Base-by-base conservation (phyloP, 2,888 invertebrate genomes). In the Octonoba sinensis region DNA sequence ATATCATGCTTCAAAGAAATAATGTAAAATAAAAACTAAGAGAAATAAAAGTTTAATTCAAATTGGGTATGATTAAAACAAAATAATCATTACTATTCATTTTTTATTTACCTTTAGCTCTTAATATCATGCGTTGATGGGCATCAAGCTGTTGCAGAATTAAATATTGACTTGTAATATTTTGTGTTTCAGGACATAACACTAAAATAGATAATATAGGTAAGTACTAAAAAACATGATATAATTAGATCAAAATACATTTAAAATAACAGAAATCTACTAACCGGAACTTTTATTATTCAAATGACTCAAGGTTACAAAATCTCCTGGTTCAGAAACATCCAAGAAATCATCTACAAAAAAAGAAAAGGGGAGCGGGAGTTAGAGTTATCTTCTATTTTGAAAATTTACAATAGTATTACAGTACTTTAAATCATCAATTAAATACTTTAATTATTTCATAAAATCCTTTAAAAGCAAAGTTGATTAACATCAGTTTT, bases 51-150 rank as follows among this genome's bases (percentile, higher is more conserved):
- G 8, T 36, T 11, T 6, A 36, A 36, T 1, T 36, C 36, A 36
- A 36, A 36, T 11, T 6, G 11, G 11, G 11, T 36, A 11, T 36
- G 36, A 11, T 36, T 36, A 6, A 36, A 36, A 36, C 8, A 36
- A 36, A 36, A 2, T 36, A 11, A n/a, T n/a, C n/a, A n/a, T n/a
- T n/a, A n/a, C n/a, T n/a, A n/a, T n/a, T n/a, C n/a, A n/a, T n/a
- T n/a, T n/a, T n/a, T n/a, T n/a, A 66, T 22, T 24, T 20, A 82
- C 82, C 71, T 76, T 76, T 82, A 46, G 82, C 82, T 76, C 76
- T 71, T 20, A 71, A 36, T 66, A 82, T 56, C 82, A 82, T 82
- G n/a, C 60, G 64, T n/a, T 82, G 82, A 71, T 82, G 82, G 13
- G 82, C 82, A 56, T 82, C 66, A 18, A 82, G 64, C 49, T 82